Base-by-base conservation (phyloP, 2,888 invertebrate species). In the Dryococelus australis region DNA sequence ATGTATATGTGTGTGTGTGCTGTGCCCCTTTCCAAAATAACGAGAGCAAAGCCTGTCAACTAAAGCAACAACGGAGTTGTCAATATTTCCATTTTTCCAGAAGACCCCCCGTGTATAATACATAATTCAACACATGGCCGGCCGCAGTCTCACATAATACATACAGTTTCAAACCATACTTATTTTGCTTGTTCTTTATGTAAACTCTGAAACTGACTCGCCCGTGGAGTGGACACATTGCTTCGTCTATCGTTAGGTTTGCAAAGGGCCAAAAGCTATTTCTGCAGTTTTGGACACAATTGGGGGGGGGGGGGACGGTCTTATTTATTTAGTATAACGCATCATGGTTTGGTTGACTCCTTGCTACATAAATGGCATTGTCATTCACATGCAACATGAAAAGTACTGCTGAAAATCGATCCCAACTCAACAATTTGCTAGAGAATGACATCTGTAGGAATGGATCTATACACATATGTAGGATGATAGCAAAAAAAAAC, bases 401-500 rank as follows among this genome's bases (percentile, higher is more conserved):
- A 35, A 83, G 83, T 35, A 83, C 35, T 83, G 35, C 10, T 43
- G 28, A 35, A 6, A 83, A 83, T 6, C 83, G 4, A 83, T 83
- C 83, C 20, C 0, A 4, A 28, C 35, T 0, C 35, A 83, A 24
- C 35, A 83, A 10, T 43, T 20, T 83, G 35, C 83, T 83, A 28
- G 28, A 83, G 12, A 83, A 83, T 43, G 35, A 28, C 24, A 13
- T 83, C 35, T 43, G 35, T 6, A 83, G 83, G 43, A 83, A 83
- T 83, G 5, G 28, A 83, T 83, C 83, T 83, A 9, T 65, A 20
- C 1, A 83, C 83, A 83, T 83, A 43, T 83, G 83, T 6, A 83
- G 35, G 24, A 28, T 28, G 43, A 83, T 83, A 28, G 83, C 10
- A 83, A 27, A 83, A 65, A 35, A 83, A 83, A 83, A 28, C 43